Evolutionary conservation across 2,113 vertebrate species (phyloP).

Genomic region (Erythrocercus mccallii): DNA sequence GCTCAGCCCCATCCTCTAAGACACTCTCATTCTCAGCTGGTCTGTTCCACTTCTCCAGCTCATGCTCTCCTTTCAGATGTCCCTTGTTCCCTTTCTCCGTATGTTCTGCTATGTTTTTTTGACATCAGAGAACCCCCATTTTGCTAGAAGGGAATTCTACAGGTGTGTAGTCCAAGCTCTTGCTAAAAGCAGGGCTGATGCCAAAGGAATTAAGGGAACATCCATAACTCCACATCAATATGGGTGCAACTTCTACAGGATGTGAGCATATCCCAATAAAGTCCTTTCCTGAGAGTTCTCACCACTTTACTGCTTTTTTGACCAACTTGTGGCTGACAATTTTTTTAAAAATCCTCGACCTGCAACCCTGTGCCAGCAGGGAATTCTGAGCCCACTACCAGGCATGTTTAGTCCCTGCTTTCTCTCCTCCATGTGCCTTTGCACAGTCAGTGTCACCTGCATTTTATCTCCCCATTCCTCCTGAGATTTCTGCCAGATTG

Average conservation of each 20-base stretch:
- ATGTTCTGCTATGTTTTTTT: neutral
- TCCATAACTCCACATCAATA: neutral
- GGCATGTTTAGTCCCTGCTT: fast-evolving
- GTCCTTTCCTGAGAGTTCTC: neutral
- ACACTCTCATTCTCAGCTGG: neutral
- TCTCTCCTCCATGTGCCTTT: neutral
- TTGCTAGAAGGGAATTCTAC: neutral
- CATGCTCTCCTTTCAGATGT: neutral
- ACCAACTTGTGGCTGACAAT: neutral
- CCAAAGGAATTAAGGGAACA: neutral
- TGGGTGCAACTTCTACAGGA: neutral
- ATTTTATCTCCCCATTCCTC: neutral
- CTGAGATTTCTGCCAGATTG: neutral
- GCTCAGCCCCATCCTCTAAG: neutral
- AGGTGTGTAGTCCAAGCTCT: neutral
- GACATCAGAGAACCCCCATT: neutral
- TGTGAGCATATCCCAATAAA: neutral
- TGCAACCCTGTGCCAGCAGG: neutral
- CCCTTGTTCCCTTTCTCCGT: neutral
- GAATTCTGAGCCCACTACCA: neutral
- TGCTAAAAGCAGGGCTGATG: neutral
- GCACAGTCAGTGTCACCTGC: neutral
- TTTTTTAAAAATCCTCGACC: neutral
- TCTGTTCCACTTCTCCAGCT: neutral
- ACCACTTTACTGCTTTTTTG: neutral